Base-by-base conservation (phyloP, 2,888 invertebrate species). In the Nycteola revayana region DNA sequence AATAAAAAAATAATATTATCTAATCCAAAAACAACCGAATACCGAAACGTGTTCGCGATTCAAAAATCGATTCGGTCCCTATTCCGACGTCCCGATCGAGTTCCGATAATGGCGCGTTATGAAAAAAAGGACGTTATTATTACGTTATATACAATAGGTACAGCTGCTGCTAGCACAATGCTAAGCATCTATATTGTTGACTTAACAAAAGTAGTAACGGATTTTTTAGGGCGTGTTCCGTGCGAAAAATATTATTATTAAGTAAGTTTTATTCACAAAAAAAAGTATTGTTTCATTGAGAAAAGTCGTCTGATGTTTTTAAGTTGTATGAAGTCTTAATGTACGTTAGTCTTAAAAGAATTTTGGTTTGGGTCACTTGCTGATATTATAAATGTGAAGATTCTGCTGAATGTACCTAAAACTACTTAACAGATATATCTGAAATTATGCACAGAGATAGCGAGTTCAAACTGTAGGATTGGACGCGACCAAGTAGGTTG, bases 211-310 rank as follows among this genome's bases (percentile, higher is more conserved):
- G 34, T 25, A 22, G 39, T 36, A 45, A 45, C 46, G 51, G 47
- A 39, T 44, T 49, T 27, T 28, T 9, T 1, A 27, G 29, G 44
- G 34, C 40, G 23, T 45, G 28, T 29, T 28, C 32, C 45, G 38
- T 49, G 50, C 50, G 21, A 35, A 44, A 32, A 44, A 26, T 46
- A 46, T 46, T 46, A 49, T 46, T 43, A 31, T 21, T 21, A 21
- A 21, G 4, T 18, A 5, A 6, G 18, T 18, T 6, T 18, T 18
- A n/a, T n/a, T n/a, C n/a, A n/a, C n/a, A 14, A 14, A 14, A 3
- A 14, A 14, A 3, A 5, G n/a, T n/a, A 5, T 21, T 21, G 21
- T 21, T 21, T 21, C 21, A 21, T 21, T 21, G 21, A 21, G n/a
- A 14, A 14, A n/a, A n/a, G n/a, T n/a, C n/a, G n/a, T n/a, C n/a